Percentiles rank a stretch among this genome's conserved stretches.
Conservation (phyloP, 2,797 vertebrate genomes). For the Pangasius sanitwongsei region DNA sequence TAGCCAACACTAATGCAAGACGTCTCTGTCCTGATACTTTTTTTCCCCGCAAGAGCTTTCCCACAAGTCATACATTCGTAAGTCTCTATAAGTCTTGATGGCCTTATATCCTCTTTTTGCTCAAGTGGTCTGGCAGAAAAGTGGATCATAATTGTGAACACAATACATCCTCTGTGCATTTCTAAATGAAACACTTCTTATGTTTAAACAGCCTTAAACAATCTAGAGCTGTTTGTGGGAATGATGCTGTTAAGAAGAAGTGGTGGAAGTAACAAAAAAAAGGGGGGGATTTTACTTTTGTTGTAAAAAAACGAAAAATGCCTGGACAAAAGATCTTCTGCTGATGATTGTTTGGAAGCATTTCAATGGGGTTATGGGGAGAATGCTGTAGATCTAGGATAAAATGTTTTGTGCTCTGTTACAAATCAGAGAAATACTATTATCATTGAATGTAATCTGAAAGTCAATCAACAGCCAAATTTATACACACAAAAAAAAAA, state of each 20-base stretch:
- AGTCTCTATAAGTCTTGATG: conserved; percentile 26
- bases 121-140: conserved; percentile 38
- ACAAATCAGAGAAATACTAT: background rate
- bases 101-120: conserved; percentile 38
- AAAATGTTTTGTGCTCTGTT: background rate
- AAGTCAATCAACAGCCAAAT: background rate
- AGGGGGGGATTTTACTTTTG: background rate
- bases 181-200: conserved; percentile 28
- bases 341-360: conserved; percentile 10
- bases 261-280: conserved; percentile 18
- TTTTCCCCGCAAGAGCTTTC: conserved; percentile 16
- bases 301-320: background rate
- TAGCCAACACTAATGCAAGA: background rate
- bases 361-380: conserved; percentile 17
- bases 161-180: conserved; percentile 34
- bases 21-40: background rate
- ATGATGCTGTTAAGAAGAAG: conserved; percentile 21
- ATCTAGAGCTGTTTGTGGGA: conserved; percentile 27
- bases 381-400: background rate
- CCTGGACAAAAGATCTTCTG: conserved; percentile 22
- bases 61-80: conserved; percentile 30
- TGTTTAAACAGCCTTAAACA: conserved; percentile 16
- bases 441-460: background rate
- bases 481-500: too few relatives aligned
- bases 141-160: conserved; percentile 27